These are phyloP conservation scores for Dicaeum eximium DNA, from an alignment of 2,113 vertebrate species.

Conservation along the genomic window DNA sequence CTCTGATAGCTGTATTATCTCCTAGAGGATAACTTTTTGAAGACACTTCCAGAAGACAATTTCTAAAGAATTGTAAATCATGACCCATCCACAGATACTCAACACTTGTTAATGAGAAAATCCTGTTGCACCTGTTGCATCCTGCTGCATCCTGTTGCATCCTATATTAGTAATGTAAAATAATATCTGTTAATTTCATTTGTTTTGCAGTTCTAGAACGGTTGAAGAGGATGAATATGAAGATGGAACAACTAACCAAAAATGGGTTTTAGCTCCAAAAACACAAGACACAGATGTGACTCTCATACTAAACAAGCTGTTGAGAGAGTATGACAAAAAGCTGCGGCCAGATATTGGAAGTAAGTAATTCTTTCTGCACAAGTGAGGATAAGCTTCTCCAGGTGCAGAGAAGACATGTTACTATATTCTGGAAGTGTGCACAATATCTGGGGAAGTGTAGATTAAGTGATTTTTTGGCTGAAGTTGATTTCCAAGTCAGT, in stretches of 20 bases:
- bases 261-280: conserved; percentile 86
- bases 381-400: neutral
- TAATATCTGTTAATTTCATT: neutral
- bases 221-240: conserved; percentile 87
- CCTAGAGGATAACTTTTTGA: neutral
- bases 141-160: neutral
- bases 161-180: neutral
- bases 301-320: conserved; percentile 88
- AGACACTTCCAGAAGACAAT: neutral
- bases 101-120: neutral
- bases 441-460: neutral
- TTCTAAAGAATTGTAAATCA: neutral
- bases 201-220: conserved; percentile 74
- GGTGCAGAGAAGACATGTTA: neutral
- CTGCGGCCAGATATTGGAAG: conserved; percentile 94
- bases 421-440: neutral
- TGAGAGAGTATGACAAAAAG: conserved; percentile 94
- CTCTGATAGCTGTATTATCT: neutral
- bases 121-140: neutral
- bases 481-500: neutral
- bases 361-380: conserved; percentile 66
- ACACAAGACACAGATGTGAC: conserved; percentile 88
- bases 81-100: neutral
- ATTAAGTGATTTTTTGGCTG: neutral
- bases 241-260: conserved; percentile 86